Conservation (phyloP, 2,888 invertebrate species). For the Tipula lateralis region DNA sequence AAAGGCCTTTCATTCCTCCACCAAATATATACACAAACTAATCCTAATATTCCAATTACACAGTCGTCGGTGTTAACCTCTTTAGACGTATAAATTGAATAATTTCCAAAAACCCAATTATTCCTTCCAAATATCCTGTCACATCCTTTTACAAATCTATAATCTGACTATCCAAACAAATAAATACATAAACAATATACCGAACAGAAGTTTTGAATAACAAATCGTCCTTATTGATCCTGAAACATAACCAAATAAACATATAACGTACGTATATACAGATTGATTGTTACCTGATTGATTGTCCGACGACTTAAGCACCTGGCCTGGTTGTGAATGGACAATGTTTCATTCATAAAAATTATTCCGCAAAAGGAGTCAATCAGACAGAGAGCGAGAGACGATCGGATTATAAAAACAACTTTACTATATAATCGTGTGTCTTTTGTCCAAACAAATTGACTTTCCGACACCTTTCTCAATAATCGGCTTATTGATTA, state of each 20-base stretch:
- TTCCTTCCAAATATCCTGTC: neutral
- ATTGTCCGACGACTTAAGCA: neutral
- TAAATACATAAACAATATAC: neutral
- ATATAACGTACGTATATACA: neutral
- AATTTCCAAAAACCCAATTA: neutral
- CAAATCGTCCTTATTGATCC: neutral
- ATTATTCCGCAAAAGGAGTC: neutral
- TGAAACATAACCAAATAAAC: neutral
- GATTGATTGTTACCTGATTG: neutral
- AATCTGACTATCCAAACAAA: neutral
- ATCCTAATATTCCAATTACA: too few species aligned
- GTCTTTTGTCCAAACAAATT: conserved; percentile 19
- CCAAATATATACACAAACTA: too few species aligned
- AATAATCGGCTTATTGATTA: neutral
- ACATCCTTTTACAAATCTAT: neutral
- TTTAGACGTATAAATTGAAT: neutral
- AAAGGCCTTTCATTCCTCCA: too few species aligned
- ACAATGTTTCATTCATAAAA: neutral
- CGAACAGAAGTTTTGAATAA: neutral
- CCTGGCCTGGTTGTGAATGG: neutral
- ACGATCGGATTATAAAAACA: neutral
- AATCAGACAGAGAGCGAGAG: neutral
- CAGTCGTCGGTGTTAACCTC: too few species aligned
- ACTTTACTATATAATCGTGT: neutral
- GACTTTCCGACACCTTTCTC: neutral